These are phyloP conservation scores for Lepus townsendii DNA, from an alignment of 2,797 vertebrate species.

Conservation along the genomic window DNA sequence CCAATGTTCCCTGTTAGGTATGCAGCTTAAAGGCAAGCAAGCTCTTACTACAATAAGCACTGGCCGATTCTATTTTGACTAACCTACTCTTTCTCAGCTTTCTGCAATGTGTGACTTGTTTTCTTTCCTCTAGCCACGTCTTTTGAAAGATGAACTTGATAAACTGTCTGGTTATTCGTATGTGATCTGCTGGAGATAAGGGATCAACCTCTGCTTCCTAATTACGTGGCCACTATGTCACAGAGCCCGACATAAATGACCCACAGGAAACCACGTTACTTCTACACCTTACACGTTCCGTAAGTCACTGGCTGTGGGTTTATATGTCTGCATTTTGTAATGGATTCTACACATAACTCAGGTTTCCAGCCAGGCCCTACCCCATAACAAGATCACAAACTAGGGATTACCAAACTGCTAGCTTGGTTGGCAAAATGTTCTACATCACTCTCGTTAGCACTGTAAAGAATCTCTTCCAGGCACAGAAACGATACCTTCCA, in stretches of 20 bases:
- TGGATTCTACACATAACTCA: background rate
- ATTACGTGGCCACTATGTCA: background rate
- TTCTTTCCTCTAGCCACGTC: background rate
- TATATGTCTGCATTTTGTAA: background rate
- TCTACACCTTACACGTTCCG: background rate
- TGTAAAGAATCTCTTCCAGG: background rate
- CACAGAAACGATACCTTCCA: background rate
- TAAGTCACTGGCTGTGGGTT: background rate
- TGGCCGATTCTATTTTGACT: background rate
- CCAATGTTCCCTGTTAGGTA: background rate
- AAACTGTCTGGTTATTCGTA: background rate
- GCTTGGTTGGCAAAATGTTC: background rate
- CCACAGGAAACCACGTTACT: background rate
- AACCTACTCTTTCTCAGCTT: background rate
- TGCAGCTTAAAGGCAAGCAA: background rate
- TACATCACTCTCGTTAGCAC: background rate
- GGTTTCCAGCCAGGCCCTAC: background rate
- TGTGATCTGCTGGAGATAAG: background rate
- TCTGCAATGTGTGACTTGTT: background rate
- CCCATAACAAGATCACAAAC: background rate
- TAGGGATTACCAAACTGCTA: background rate
- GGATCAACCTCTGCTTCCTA: background rate
- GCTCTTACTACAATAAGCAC: background rate
- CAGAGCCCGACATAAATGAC: background rate
- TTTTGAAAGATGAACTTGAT: background rate